Base-by-base conservation (phyloP, 2,113 vertebrate genomes). In the Chrysochloris asiatica region DNA sequence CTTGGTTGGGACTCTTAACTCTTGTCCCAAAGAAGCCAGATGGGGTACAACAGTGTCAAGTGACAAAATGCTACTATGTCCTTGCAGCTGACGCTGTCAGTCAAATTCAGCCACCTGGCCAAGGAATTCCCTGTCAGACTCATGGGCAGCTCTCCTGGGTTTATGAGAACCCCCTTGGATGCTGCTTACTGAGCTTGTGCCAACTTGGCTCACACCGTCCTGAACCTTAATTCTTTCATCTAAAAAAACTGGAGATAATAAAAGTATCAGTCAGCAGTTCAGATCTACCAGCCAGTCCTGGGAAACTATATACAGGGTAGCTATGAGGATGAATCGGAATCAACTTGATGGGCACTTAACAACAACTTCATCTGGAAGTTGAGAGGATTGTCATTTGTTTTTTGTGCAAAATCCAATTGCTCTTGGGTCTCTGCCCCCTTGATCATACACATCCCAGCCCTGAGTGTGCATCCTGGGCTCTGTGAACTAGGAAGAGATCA, bases 41-140 rank as follows among this genome's bases (percentile, higher is more conserved):
- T n/a, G 56, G 38, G 59, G 52, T 17, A 65, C 54, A 47, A 52
- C 3, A 22, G 22, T 11, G n/a, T 16, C 26, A 41, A 47, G 75
- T 4, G 36, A 26, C 87, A 56, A 80, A 59, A 67, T 14, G 76
- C 52, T 8, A 38, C 56, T 30, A 22, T 1, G 61, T 78, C n/a
- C 38, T 84, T 85, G 36, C 33, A 56, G 83, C 72, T 80, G 92
- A 63, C 41, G 43, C 22, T 36, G 50, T 83, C 85, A 65, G 82
- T 28, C n/a, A 56, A 75, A 61, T 5, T 3, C 1, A 14, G 75
- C 56, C 85, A 67, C 87, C 85, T 76, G 75, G 88, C 71, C 72
- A 52, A 91, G 63, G 77, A 82, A 47, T 76, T 80, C 80, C 89
- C 89, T 36, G 67, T 76, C 52, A 63, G 22, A 71, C 24, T 79